Evolutionary conservation across 2,888 invertebrate genomes (phyloP), one percentile per base, ranked within the genome.

Genomic region (Drosophila basisetae): DNA sequence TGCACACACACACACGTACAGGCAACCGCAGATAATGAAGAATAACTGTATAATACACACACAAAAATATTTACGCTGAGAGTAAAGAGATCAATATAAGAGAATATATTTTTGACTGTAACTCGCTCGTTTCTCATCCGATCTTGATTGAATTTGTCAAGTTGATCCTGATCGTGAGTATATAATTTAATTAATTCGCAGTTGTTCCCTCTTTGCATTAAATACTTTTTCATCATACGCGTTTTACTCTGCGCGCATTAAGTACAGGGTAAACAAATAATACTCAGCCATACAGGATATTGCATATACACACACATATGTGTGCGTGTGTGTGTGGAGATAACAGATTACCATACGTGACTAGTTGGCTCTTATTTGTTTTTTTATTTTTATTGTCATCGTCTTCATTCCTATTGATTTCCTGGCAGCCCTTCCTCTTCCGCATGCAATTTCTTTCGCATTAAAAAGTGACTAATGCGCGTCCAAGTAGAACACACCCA

Each of bases 341-440:
- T 64, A 30, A 28, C 7, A 53, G 28, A 25, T 18, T 30, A 43
- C 52, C 28, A 39, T 25, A 47, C 28, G 39, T 58, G 33, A 63
- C 30, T 9, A 41, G 41, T 52, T 41, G 54, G 0, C 25, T 53
- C 25, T 47, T 53, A 28, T 37, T 59, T 59, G 60, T 41, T 25
- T 62, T 78, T 43, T 11, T 22, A 47, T 25, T 47, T 47, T 7
- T 25, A 16, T 25, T 47, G 47, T 4, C 16, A 47, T 25, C 47
- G 16, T 22, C 47, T 53, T 37, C 62, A 64, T 58, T 76, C 41
- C 63, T 70, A 80, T 78, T 71, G 80, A 80, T 80, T 80, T 78
- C 67, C 16, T 41, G 52, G 25, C 25, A 25, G 39, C 37, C 31
- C 53, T 63, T 41, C 55, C 55, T 75, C 65, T 66, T 69, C 75